A percentile compares a stretch with the other conserved stretches of the same genome.
Conservation (phyloP, 2,888 invertebrate genomes). For the Lobophora halterata region DNA sequence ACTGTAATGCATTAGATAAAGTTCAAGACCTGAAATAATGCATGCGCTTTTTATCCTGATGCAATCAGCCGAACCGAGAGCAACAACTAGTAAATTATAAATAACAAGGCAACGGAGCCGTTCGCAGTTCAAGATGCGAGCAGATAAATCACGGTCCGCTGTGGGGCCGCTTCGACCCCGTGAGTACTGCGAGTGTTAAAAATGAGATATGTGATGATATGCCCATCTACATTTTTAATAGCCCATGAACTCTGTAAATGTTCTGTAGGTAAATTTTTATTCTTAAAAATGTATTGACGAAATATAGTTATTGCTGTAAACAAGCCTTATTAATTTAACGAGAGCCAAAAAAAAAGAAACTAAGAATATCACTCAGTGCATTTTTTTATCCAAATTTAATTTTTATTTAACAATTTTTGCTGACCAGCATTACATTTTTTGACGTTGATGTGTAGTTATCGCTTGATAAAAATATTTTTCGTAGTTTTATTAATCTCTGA, state of each 20-base stretch:
- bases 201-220: conserved; percentile 61
- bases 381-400: too few relatives aligned
- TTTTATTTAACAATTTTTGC: too few relatives aligned
- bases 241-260: conserved; percentile 39
- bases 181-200: conserved; percentile 60
- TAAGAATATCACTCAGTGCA: too few relatives aligned
- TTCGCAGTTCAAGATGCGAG: conserved; percentile 75
- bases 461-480: neutral
- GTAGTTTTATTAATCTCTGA: neutral
- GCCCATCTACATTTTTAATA: conserved; percentile 49
- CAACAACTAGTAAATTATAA: conserved; percentile 77
- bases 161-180: conserved; percentile 44
- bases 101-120: conserved; percentile 78
- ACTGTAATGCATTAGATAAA: too few relatives aligned
- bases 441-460: neutral
- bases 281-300: neutral
- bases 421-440: neutral
- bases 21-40: too few relatives aligned
- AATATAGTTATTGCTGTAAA: too few relatives aligned
- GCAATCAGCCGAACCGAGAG: too few relatives aligned
- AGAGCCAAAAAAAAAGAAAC: too few relatives aligned
- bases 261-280: conserved; percentile 23
- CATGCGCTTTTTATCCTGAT: too few relatives aligned
- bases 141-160: conserved; percentile 71
- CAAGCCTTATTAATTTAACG: too few relatives aligned